Percentiles rank a stretch among this genome's conserved stretches.
phyloP scores from a whole-genome alignment of 2,888 invertebrate genomes.

The Chloromyia formosa region DNA sequence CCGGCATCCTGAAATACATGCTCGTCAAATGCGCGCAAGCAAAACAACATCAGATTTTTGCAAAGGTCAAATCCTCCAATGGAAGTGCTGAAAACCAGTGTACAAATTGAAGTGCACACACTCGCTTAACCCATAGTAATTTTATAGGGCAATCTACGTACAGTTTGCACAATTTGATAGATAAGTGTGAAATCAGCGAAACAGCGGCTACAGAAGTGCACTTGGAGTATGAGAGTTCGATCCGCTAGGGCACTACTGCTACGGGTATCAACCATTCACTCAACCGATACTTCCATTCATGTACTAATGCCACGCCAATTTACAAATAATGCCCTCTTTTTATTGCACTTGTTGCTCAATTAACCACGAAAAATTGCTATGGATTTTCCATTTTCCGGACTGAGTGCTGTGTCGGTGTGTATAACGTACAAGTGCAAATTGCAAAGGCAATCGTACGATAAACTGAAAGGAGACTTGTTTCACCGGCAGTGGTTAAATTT shows the following conservation, averaged over 20 bases:
- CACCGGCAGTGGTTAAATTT: too few species aligned
- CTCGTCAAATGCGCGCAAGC: too few species aligned
- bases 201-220: not conserved
- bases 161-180: slow-evolving; percentile 20
- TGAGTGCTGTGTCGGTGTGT: not conserved
- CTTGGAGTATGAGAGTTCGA: not conserved
- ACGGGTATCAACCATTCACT: not conserved
- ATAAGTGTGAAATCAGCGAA: slow-evolving; percentile 6
- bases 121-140: too few species aligned
- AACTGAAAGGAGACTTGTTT: too few species aligned
- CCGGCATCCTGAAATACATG: too few species aligned
- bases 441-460: not conserved
- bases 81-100: too few species aligned
- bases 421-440: not conserved
- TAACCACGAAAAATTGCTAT: slow-evolving; percentile 32
- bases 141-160: not conserved
- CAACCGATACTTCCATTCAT: slow-evolving; percentile 1
- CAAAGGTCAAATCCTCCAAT: too few species aligned
- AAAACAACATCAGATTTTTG: too few species aligned
- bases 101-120: too few species aligned
- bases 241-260: not conserved
- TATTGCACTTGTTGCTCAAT: slow-evolving; percentile 42
- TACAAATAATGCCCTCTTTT: slow-evolving; percentile 15
- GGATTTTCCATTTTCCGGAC: slow-evolving; percentile 32
- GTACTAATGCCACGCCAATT: slow-evolving; percentile 17